Evolutionary conservation across 2,888 invertebrate genomes (phyloP).

Genomic region (Andrena hattorfiana): DNA sequence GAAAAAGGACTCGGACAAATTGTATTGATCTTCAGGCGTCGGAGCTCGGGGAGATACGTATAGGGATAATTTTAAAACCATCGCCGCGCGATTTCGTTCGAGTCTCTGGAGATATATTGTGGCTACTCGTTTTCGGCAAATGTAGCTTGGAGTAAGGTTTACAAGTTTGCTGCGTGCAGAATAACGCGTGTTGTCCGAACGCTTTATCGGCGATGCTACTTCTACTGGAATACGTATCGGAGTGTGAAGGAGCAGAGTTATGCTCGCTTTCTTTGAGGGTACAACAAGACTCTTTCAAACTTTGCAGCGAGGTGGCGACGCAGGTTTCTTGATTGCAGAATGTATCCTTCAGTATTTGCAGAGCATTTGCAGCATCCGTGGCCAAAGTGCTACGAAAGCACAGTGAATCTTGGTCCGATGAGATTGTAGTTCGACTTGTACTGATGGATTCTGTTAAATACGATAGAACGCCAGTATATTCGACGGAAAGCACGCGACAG

Average conservation of each 20-base stretch:
- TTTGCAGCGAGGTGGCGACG: not conserved
- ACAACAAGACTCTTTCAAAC: not conserved
- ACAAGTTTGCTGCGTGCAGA: conserved; percentile 8
- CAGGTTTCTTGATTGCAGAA: conserved; percentile 67
- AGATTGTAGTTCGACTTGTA: conserved; percentile 17
- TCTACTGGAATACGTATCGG: not conserved
- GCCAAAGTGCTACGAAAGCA: conserved; percentile 16
- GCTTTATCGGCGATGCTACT: not conserved
- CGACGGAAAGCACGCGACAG: not conserved
- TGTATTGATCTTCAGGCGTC: not conserved
- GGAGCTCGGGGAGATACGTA: conserved; percentile 27
- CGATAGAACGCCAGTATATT: not conserved
- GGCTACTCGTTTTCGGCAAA: not conserved
- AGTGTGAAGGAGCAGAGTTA: not conserved
- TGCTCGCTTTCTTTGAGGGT: not conserved
- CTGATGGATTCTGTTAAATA: conserved; percentile 37
- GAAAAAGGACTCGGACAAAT: not conserved
- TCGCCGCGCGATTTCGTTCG: conserved; percentile 27
- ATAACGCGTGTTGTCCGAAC: not conserved
- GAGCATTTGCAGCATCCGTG: conserved; percentile 50
- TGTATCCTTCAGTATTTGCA: conserved; percentile 67
- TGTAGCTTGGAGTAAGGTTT: conserved; percentile 20
- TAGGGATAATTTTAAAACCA: conserved; percentile 43
- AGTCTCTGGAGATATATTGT: not conserved
- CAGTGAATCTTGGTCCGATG: not conserved